Evolutionary conservation across 2,888 invertebrate genomes (phyloP).

Genomic region (Napeogenes sylphis): DNA sequence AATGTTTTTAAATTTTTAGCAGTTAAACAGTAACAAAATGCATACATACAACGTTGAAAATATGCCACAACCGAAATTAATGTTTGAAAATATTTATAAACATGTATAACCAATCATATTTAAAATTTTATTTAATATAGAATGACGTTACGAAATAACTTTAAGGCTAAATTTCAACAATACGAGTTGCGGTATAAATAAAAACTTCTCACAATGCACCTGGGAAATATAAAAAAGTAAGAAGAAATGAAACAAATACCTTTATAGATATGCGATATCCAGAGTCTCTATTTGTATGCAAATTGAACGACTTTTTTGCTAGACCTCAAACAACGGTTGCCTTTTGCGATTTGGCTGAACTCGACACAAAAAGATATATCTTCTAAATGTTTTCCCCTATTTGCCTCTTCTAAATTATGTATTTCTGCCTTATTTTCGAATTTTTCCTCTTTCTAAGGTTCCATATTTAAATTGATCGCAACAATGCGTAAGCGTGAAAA

Average conservation of each 20-base stretch:
- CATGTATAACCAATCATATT: no score
- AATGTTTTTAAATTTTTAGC: no score
- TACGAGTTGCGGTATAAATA: neutral
- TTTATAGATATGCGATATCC: conserved; percentile 12
- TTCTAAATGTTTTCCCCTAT: conserved; percentile 1
- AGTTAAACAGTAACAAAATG: no score
- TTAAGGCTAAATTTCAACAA: neutral
- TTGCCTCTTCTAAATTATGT: neutral
- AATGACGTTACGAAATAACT: no score
- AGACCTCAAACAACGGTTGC: conserved; percentile 11
- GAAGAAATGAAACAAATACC: conserved; percentile 14
- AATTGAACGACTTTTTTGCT: conserved; percentile 18
- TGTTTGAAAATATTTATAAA: no score
- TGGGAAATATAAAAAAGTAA: conserved; percentile 10
- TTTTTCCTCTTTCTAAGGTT: neutral
- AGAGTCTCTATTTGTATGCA: conserved; percentile 19
- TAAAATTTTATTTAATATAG: no score
- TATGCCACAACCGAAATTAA: no score
- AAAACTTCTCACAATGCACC: neutral
- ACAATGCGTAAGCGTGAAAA: neutral
- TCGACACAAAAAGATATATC: conserved; percentile 5
- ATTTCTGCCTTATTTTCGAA: neutral
- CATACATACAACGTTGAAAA: no score
- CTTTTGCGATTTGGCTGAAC: conserved; percentile 7
- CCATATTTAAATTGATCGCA: neutral